These are phyloP conservation scores for Triops longicaudatus DNA, from an alignment of 1,140 invertebrate species.

Conservation along the genomic window DNA sequence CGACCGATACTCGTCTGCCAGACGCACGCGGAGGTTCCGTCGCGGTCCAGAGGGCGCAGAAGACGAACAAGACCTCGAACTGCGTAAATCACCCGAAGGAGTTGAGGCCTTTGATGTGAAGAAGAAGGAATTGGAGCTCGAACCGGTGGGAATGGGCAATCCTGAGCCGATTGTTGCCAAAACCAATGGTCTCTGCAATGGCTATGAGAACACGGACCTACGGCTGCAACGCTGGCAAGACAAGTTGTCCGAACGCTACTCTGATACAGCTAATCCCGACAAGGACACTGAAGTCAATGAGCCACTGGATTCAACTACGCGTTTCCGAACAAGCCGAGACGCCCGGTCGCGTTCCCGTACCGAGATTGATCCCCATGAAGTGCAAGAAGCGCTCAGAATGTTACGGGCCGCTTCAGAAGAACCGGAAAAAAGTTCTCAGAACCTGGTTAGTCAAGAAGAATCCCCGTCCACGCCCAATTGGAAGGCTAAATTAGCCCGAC, in stretches of 20 bases:
- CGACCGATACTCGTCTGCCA: conserved; percentile 67
- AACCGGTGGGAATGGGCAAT: conserved; percentile 42
- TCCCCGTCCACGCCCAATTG: neutral
- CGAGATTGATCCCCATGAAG: conserved; percentile 33
- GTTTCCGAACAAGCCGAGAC: conserved; percentile 38
- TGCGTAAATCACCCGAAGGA: conserved; percentile 28
- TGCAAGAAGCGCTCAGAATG: conserved; percentile 30
- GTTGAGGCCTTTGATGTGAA: conserved; percentile 25
- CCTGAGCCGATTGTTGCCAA: conserved; percentile 36
- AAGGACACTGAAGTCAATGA: conserved; percentile 27
- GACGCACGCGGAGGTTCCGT: conserved; percentile 72
- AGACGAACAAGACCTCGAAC: conserved; percentile 25
- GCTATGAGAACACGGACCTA: conserved; percentile 50
- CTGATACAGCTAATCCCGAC: conserved; percentile 12
- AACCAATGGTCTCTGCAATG: conserved; percentile 34
- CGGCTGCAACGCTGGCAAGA: conserved; percentile 54
- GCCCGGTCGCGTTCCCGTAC: conserved; percentile 40
- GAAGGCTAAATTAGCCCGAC: conserved; percentile 1
- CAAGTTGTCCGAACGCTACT: conserved; percentile 27
- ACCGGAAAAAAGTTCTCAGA: neutral
- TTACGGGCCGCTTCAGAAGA: conserved; percentile 22
- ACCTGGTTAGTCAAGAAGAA: neutral
- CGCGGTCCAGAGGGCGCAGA: conserved; percentile 50
- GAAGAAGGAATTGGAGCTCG: conserved; percentile 26
- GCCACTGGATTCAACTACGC: conserved; percentile 27